Evolutionary conservation across 2,797 vertebrate species (phyloP).

Genomic region (Sebastes goodei): DNA sequence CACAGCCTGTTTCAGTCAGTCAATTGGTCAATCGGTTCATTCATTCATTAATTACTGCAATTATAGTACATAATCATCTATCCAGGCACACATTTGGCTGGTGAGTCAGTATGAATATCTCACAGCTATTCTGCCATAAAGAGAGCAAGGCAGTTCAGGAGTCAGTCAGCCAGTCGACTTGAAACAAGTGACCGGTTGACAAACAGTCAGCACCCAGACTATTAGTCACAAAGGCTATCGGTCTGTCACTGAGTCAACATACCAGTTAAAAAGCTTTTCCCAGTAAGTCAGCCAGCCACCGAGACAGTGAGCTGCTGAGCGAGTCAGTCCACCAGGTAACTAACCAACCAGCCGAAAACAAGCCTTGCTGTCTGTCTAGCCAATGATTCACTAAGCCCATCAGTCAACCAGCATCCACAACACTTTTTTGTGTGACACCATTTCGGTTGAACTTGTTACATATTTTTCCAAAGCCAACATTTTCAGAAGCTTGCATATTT

Average conservation of each 20-base stretch:
- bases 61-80: constrained; percentile 58
- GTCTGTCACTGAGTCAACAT: not conserved
- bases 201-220: not conserved
- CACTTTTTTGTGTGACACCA: not conserved
- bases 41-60: constrained; percentile 58
- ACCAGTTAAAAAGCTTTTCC: not conserved
- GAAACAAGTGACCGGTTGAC: not conserved
- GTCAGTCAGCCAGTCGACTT: not conserved
- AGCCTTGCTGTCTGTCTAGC: not conserved
- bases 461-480: not conserved
- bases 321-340: not conserved
- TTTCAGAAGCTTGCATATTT: constrained; percentile 1
- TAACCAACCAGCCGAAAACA: not conserved
- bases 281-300: not conserved
- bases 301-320: not conserved
- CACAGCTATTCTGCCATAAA: constrained; percentile 25
- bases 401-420: not conserved
- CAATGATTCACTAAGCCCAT: not conserved
- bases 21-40: constrained; percentile 42
- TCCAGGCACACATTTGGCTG: constrained; percentile 32
- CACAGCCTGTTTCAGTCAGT: constrained; percentile 42
- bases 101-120: constrained; percentile 50
- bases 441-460: not conserved
- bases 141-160: constrained; percentile 10
- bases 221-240: not conserved